These are phyloP conservation scores for Prolemur simus DNA, from an alignment of 2,113 vertebrate genomes.

Conservation along the genomic window DNA sequence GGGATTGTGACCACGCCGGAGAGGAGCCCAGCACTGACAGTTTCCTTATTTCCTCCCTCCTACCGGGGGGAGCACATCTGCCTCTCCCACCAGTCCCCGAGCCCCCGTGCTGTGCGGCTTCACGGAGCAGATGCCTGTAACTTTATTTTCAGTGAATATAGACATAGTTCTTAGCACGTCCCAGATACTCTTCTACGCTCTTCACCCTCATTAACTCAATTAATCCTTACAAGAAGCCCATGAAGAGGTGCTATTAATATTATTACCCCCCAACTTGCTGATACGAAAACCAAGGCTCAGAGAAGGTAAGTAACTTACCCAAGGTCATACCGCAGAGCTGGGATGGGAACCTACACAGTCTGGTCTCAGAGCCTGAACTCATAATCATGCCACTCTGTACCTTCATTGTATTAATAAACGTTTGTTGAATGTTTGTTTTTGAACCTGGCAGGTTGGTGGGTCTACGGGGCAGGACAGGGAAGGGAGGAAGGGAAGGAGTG, in stretches of 20 bases:
- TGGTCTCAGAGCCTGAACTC: neutral
- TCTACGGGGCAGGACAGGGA: neutral
- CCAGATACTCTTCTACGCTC: neutral
- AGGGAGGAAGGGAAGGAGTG: neutral
- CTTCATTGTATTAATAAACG: neutral
- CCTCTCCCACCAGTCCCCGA: neutral
- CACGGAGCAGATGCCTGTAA: neutral
- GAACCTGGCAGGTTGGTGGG: neutral
- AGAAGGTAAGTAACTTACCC: neutral
- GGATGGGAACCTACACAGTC: neutral
- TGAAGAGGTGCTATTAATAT: neutral
- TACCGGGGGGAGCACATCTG: rapidly evolving
- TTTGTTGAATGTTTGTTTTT: neutral
- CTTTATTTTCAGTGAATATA: neutral
- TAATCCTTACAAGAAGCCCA: neutral
- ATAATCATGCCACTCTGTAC: neutral
- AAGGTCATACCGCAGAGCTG: conserved; percentile 29
- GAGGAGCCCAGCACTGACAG: neutral
- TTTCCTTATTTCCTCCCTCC: neutral
- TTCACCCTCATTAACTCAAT: neutral
- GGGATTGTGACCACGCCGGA: neutral
- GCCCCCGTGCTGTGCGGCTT: rapidly evolving
- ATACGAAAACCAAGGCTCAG: neutral
- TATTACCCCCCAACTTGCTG: neutral
- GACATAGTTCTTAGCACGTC: neutral